Base-by-base conservation (phyloP, 1,140 invertebrate species). In the Mizuhopecten yessoensis region DNA sequence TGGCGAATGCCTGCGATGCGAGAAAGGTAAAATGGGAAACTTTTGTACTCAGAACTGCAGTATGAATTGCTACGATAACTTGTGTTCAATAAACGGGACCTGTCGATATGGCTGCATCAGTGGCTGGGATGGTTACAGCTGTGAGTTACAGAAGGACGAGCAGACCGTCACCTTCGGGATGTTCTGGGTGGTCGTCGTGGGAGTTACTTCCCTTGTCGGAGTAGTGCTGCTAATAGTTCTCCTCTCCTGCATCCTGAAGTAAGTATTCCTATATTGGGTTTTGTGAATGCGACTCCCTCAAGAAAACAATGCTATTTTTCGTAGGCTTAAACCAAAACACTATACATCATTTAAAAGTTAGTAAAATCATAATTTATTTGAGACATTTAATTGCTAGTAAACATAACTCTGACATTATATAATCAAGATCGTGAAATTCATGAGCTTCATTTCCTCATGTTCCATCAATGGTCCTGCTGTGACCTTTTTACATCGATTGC, bases 21-120 rank as follows among this genome's bases (percentile, higher is more conserved):
- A 75, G 57, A 75, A 75, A 75, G 57, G 57, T 29, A 75, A 75
- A 75, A 75, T 75, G 57, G 57, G 57, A 7, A 75, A 75, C n/a
- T 29, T 29, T 75, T 75, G 57, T 75, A 75, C 57, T 75, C 1
- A 75, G 29, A 75, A 75, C 23, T 75, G 57, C 57, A 75, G 57
- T n/a, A 75, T 23, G n/a, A 75, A 75, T 17, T 75, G 57, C 29
- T 75, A 75, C 23, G 57, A 75, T 75, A 75, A 75, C 11, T 29
- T 75, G 57, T 75, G 57, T 75, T 75, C 57, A 9, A 75, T 75
- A 7, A 75, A 75, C 11, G 57, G 57, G 9, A 75, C 57, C 57
- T 75, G 57, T 11, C 57, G 57, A 3, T 75, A 75, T 29, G 57
- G 57, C n/a, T 75, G 57, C 11, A 75, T 29, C 57, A 75, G 57